These are phyloP conservation scores for Eupleurogrammus muticus DNA, from an alignment of 2,797 vertebrate species.

Conservation along the genomic window DNA sequence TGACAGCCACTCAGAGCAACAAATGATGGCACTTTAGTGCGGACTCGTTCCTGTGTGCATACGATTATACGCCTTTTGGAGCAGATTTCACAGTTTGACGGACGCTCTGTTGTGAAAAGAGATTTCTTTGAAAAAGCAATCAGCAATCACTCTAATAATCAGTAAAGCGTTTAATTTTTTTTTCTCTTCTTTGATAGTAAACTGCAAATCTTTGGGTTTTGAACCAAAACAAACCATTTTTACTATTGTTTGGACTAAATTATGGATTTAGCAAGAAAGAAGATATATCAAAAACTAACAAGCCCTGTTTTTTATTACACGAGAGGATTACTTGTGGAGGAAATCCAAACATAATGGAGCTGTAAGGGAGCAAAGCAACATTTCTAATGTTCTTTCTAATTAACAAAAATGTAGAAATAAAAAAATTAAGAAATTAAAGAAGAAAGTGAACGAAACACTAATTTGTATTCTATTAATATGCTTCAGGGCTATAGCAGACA, in stretches of 20 bases:
- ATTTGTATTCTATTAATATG: neutral
- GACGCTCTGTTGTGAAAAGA: neutral
- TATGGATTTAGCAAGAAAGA: neutral
- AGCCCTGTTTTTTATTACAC: neutral
- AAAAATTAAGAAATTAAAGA: neutral
- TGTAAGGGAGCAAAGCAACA: neutral
- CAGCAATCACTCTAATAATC: neutral
- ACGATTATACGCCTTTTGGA: neutral
- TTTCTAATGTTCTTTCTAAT: conserved; percentile 2
- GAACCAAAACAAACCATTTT: neutral
- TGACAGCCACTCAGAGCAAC: neutral
- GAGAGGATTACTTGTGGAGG: neutral
- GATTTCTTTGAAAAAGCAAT: neutral
- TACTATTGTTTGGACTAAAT: neutral
- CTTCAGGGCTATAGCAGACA: neutral
- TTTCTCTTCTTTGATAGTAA: neutral
- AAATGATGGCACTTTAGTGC: neutral
- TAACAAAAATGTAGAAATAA: neutral
- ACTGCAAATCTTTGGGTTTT: neutral
- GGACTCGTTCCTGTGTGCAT: no score
- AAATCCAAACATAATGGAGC: neutral
- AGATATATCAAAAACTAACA: neutral
- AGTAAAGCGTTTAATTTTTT: neutral
- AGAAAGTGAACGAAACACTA: neutral
- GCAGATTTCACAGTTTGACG: neutral